Base-by-base conservation (phyloP, 2,888 invertebrate genomes). In the Troglohyphantes excavatus region DNA sequence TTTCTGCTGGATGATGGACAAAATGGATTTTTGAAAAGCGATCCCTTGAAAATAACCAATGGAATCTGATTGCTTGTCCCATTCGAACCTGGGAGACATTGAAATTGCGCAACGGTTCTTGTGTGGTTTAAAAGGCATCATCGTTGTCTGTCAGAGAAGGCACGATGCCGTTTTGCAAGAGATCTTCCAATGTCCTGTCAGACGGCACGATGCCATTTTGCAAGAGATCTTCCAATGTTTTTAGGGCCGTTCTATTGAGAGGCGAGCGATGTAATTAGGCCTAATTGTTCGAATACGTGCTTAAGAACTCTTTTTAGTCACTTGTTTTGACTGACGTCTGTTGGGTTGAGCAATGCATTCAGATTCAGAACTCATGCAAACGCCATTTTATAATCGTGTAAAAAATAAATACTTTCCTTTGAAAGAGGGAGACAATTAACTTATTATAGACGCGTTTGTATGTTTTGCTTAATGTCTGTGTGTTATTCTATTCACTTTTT, bases 261-360 rank as follows among this genome's bases (percentile, higher is more conserved):
- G n/a, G 13, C 27, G 21, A 23, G 27, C 65, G 33, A 59, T 67
- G 84, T 75, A 84, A 84, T 84, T 84, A 84, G 84, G 53, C 67
- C 61, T 84, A 84, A 84, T 84, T 84, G 84, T 84, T 84, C 65
- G 67, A 33, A 33, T 59, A 82, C 82, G 70, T 72, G 82, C 70
- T 72, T 43, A 29, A 43, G 70, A 72, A 43, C 70, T 70, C 7
- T 26, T 27, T 72, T 59, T 81, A 11, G 17, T 27, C 19, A n/a
- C 11, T 5, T 46, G 26, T 23, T 29, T 27, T 68, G 68, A 67
- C 53, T 17, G 29, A 68, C 81, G 21, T 53, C 67, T 23, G 59
- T 13, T 17, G 6, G 19, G 19, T 29, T 11, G 63, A 19, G 59
- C 53, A 53, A n/a, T n/a, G n/a, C 53, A 5, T 17, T 33, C 9